These are phyloP conservation scores for Acronicta psi DNA, from an alignment of 2,888 invertebrate genomes.

Conservation along the genomic window DNA sequence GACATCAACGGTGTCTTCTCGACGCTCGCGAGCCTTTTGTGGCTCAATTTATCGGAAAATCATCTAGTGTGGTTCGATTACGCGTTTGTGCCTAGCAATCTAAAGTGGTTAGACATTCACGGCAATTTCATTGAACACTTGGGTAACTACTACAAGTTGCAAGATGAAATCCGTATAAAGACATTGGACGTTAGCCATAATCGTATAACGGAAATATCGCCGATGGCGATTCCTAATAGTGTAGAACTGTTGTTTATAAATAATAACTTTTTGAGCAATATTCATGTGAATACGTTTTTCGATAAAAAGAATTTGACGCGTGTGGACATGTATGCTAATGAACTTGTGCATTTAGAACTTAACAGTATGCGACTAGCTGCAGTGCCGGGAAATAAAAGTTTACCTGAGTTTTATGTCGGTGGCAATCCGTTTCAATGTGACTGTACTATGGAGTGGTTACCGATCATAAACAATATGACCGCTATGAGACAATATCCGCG, in stretches of 20 bases:
- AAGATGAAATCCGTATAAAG: slow-evolving; percentile 94
- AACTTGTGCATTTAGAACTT: slow-evolving; percentile 94
- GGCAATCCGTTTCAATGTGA: slow-evolving; percentile 98
- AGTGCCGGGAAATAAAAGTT: slow-evolving; percentile 91
- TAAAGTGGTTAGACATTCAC: slow-evolving; percentile 97
- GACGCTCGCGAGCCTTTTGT: slow-evolving; percentile 94
- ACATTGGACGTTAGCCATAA: slow-evolving; percentile 97
- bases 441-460: slow-evolving; percentile 98
- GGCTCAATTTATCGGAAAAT: slow-evolving; percentile 97
- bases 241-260: slow-evolving; percentile 96
- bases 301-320: slow-evolving; percentile 95
- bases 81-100: slow-evolving; percentile 96
- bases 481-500: slow-evolving; percentile 94
- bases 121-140: slow-evolving; percentile 96
- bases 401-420: slow-evolving; percentile 97
- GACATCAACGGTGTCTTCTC: slow-evolving; percentile 97
- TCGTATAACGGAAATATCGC: slow-evolving; percentile 94
- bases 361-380: slow-evolving; percentile 94
- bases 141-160: slow-evolving; percentile 96
- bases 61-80: slow-evolving; percentile 98
- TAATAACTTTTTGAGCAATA: slow-evolving; percentile 94
- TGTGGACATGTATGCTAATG: slow-evolving; percentile 97
- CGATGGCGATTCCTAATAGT: slow-evolving; percentile 96
- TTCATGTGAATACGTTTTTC: slow-evolving; percentile 95
- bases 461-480: slow-evolving; percentile 95